Evolutionary conservation across 2,888 invertebrate species (phyloP).

Genomic region (Liodrosophila aerea): DNA sequence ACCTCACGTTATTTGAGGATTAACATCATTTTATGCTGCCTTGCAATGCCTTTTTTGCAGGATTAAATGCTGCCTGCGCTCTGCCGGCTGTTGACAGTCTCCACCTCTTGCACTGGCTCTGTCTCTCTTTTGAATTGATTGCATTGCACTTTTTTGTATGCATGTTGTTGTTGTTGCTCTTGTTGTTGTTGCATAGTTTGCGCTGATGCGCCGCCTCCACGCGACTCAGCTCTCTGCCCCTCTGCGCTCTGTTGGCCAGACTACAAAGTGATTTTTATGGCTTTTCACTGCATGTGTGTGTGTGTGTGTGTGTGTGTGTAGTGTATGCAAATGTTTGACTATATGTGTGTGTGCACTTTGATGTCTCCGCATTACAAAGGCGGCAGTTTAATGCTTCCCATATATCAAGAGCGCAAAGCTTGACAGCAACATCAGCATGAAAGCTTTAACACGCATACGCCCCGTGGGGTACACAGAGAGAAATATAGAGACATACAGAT

Average conservation of each 20-base stretch:
- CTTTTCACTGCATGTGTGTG: conserved; percentile 48
- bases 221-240: conserved; percentile 12
- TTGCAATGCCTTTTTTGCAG: conserved; percentile 71
- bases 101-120: neutral
- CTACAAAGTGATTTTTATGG: conserved; percentile 73
- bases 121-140: conserved; percentile 68
- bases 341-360: conserved; percentile 57
- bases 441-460: conserved; percentile 69
- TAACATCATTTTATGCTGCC: conserved; percentile 73
- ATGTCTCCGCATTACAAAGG: conserved; percentile 71
- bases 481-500: neutral
- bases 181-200: conserved; percentile 64
- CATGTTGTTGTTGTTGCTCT: conserved; percentile 6
- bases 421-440: conserved; percentile 55
- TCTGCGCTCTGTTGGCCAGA: conserved; percentile 5
- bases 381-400: conserved; percentile 67
- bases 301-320: conserved; percentile 26
- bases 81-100: conserved; percentile 40
- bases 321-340: conserved; percentile 61
- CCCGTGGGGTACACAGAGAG: conserved; percentile 48
- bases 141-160: conserved; percentile 66
- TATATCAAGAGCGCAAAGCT: conserved; percentile 68
- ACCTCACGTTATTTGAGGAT: conserved; percentile 69
- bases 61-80: conserved; percentile 59
- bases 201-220: conserved; percentile 65